A percentile compares a stretch with the other conserved stretches of the same genome.
Conservation (phyloP, 2,797 vertebrate species). For the Dermochelys coriacea region DNA sequence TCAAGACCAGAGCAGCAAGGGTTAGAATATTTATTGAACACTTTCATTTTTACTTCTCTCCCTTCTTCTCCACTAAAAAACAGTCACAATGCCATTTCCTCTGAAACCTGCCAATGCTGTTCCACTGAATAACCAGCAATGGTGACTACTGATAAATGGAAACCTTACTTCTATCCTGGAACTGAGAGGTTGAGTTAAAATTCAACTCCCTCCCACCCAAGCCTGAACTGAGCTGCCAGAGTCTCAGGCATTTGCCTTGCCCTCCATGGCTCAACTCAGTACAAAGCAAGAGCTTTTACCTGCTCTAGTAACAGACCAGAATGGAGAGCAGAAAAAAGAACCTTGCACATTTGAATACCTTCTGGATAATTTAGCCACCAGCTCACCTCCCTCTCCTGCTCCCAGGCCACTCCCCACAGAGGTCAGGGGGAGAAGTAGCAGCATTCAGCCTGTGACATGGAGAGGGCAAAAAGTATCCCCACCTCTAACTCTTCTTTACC, state of each 20-base stretch:
- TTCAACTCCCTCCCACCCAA: rapidly evolving
- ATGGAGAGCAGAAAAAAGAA: background rate
- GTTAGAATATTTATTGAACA: background rate
- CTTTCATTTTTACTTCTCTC: background rate
- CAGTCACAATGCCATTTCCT: background rate
- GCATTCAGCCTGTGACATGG: background rate
- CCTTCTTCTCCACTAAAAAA: background rate
- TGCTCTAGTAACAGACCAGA: background rate
- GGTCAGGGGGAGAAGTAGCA: rapidly evolving
- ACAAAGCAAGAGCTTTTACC: background rate
- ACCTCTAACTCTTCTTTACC: background rate
- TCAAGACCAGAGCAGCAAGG: background rate
- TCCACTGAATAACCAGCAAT: background rate
- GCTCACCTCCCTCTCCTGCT: background rate
- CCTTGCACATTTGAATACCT: background rate
- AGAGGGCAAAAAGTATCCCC: background rate
- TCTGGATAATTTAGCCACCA: background rate
- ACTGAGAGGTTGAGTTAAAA: background rate
- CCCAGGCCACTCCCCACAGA: rapidly evolving
- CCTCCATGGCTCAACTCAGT: background rate
- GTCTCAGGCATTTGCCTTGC: background rate
- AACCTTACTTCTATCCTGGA: background rate
- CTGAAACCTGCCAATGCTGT: background rate
- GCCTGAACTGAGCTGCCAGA: background rate
- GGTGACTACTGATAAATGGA: background rate